phyloP scores from a whole-genome alignment of 2,113 vertebrate genomes.

The Thryonomys swinderianus region DNA sequence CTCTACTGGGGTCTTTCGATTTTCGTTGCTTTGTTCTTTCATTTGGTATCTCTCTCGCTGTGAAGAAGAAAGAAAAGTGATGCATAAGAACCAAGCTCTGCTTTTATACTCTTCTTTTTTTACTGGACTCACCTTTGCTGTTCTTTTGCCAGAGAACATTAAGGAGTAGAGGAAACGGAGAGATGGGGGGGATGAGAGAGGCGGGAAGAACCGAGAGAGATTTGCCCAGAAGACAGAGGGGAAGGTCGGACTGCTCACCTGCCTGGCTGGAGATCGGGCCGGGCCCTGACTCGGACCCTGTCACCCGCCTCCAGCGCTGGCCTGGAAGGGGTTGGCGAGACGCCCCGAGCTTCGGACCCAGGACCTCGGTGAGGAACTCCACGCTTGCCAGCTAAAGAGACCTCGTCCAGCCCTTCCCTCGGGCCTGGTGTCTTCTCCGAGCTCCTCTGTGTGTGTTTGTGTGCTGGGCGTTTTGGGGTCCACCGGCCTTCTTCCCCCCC shows the following conservation, averaged over 20 bases:
- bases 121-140: constrained; percentile 51
- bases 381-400: neutral
- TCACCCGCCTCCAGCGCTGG: neutral
- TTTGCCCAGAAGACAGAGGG: neutral
- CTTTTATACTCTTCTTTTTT: constrained; percentile 57
- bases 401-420: neutral
- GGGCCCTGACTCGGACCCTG: neutral
- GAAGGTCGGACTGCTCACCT: neutral
- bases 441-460: neutral
- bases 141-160: constrained; percentile 77
- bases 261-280: neutral
- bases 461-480: rapidly evolving
- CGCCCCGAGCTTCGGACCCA: neutral
- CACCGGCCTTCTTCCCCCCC: neutral
- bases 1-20: constrained; percentile 66
- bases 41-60: constrained; percentile 71
- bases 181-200: neutral
- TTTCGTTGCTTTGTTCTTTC: constrained; percentile 31
- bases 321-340: neutral
- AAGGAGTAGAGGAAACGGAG: constrained; percentile 39
- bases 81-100: constrained; percentile 71
- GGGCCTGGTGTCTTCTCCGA: rapidly evolving
- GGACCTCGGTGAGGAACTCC: neutral
- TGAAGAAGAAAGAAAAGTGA: constrained; percentile 38
- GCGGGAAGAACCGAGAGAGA: neutral